Percentiles rank a stretch among this genome's conserved stretches.
Evolutionary conservation across 2,888 invertebrate species (phyloP).

Genomic region (Pandemis heparana): DNA sequence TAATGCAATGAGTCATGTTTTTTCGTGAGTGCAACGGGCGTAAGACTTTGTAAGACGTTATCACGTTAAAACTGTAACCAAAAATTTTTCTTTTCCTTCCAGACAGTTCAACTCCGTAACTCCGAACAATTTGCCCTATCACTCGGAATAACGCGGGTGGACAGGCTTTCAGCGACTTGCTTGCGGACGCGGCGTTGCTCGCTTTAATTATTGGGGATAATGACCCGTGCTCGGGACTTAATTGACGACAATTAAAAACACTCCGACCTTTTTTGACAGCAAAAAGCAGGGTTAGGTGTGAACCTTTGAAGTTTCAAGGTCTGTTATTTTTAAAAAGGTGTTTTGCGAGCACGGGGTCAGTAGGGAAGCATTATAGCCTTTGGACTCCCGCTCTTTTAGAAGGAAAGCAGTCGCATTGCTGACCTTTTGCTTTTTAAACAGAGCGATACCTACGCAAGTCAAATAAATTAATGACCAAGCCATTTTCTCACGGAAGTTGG

Average conservation of each 20-base stretch:
- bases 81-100: constrained; percentile 1
- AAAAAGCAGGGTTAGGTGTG: constrained; percentile 4
- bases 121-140: constrained; percentile 36
- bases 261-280: constrained; percentile 2
- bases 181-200: constrained; percentile 31
- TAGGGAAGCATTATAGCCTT: not conserved
- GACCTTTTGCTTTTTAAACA: too few species aligned
- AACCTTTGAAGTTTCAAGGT: constrained; percentile 10
- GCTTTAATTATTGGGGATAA: constrained; percentile 27
- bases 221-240: constrained; percentile 24
- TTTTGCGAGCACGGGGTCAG: not conserved
- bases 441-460: too few species aligned
- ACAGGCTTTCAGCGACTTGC: constrained; percentile 40
- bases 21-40: too few species aligned
- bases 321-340: not conserved
- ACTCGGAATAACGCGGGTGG: constrained; percentile 37
- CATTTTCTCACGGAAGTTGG: too few species aligned
- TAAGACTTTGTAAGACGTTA: too few species aligned
- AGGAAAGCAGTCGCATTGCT: too few species aligned
- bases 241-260: constrained; percentile 27
- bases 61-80: too few species aligned
- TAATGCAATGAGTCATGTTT: too few species aligned
- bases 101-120: constrained; percentile 18
- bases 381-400: not conserved
- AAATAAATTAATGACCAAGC: too few species aligned